Evolutionary conservation across 2,888 invertebrate species (phyloP), one percentile per base, ranked within the genome.

Genomic region (Papilio protenor): DNA sequence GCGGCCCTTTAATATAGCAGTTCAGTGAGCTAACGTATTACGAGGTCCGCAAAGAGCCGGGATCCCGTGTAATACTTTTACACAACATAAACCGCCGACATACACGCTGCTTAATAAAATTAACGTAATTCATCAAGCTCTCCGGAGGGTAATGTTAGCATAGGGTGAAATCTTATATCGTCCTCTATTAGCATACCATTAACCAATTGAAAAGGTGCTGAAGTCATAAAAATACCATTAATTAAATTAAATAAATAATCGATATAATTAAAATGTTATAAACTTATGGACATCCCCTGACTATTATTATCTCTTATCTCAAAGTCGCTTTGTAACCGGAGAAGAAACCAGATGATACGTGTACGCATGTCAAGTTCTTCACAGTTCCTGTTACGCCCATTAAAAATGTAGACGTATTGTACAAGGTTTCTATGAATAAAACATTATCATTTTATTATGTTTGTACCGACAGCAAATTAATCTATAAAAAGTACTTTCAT

Each of bases 101-200:
- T 81, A 87, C 88, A 87, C 87, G 88, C 88, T 93, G 93, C 93
- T 94, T 92, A 91, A 92, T 94, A 88, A 92, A 93, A 94, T 94
- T 91, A 92, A 79, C 52, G 89, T 88, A 91, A 94, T 94, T 93
- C 92, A 90, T 93, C 92, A 90, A 89, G 88, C 66, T 75, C 75
- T 71, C 75, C 66, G 75, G 75, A 40, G 52, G 40, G 33, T 71
- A 61, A 70, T 78, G 61, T 75, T 75, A 21, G 47, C n/a, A 2
- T 75, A 57, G 78, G 75, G 75, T 72, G 72, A 55, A 75, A 75
- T 72, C 71, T 72, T 71, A 57, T 61, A 72, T 47, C 21, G 40
- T 64, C 16, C 52, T 72, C 18, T 64, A 64, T 75, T 71, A 55
- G 52, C 52, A 61, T 57, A 21, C 71, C 70, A 75, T 74, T 74